Percentiles rank a stretch among this genome's conserved stretches.
These are phyloP conservation scores for Trissonchulus sp. DNA, from an alignment of 2,888 invertebrate genomes.

Conservation along the genomic window DNA sequence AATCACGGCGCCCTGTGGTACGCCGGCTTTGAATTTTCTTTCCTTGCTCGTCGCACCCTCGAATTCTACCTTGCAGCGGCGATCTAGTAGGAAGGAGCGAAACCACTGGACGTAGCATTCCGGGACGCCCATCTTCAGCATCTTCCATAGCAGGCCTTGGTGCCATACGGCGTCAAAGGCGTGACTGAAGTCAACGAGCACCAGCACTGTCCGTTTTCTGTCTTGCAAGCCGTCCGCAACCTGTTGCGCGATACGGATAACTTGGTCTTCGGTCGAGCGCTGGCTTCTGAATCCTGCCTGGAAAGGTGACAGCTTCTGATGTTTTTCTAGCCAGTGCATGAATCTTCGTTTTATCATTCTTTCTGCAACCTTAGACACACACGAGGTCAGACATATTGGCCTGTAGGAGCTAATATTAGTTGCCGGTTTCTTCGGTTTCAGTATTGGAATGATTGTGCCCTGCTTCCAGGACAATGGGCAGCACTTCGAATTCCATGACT, in stretches of 20 bases:
- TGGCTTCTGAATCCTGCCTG: background rate
- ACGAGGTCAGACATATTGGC: constrained; percentile 5
- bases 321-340: constrained; percentile 2
- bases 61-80: background rate
- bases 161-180: constrained; percentile 7
- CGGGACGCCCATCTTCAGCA: constrained; percentile 4
- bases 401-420: background rate
- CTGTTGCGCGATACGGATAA: background rate
- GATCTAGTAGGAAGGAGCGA: background rate
- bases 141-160: background rate
- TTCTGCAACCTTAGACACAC: background rate
- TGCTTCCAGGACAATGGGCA: constrained; percentile 3
- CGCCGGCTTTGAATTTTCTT: constrained; percentile 1
- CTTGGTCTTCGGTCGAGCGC: background rate
- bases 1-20: background rate
- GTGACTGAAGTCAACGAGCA: background rate
- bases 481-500: background rate
- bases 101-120: constrained; percentile 2
- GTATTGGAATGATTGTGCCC: background rate
- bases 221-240: constrained; percentile 10
- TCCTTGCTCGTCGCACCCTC: background rate
- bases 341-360: constrained; percentile 5
- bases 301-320: background rate
- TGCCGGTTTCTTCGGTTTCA: background rate
- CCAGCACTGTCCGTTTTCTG: background rate